Evolutionary conservation across 1,140 invertebrate species (phyloP), one percentile per base, ranked within the genome.

Genomic region (Drosophila murphyi): DNA sequence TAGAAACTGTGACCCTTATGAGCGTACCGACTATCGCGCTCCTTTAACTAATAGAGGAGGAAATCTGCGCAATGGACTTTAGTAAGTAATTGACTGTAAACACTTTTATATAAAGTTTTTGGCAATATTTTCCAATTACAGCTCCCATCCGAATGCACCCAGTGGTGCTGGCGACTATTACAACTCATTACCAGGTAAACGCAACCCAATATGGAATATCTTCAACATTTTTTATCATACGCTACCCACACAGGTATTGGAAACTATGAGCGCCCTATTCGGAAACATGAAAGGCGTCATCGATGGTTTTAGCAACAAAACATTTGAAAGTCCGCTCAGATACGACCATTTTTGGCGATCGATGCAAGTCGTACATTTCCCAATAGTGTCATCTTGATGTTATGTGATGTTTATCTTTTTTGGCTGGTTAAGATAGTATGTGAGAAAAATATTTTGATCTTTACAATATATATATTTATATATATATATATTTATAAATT

Each of bases 31-130:
- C 12, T 69, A 52, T 10, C 20, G 37, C 0, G 56, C 8, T 1
- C 5, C 32, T 6, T 3, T 51, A 52, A 10, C 56, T 0, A 12
- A 4, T 32, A 34, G 32, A 20, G 41, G 39, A 20, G 10, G 41
- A n/a, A 34, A 35, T 52, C 6, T 48, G 3, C 56, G 65, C 5
- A 61, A 61, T 54, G 65, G 65, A 45, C 48, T 61, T 6, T 34
- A 31, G 65, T 69, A 45, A 69, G 65, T 34, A 10, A n/a, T 4
- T 4, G 1, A 0, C 3, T 28, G 5, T 37, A 31, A 29, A 7
- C 32, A 8, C 7, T 6, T 20, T 10, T 6, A 5, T 20, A 3
- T 2, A 5, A 5, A n/a, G 4, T 43, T n/a, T 43, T 43, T 37
- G 4, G 8, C 2, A 1, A 5, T 20, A 20, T 37, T 35, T 6